Evolutionary conservation across 2,113 vertebrate genomes (phyloP), one percentile per base, ranked within the genome.

Genomic region (Calidris pugnax): DNA sequence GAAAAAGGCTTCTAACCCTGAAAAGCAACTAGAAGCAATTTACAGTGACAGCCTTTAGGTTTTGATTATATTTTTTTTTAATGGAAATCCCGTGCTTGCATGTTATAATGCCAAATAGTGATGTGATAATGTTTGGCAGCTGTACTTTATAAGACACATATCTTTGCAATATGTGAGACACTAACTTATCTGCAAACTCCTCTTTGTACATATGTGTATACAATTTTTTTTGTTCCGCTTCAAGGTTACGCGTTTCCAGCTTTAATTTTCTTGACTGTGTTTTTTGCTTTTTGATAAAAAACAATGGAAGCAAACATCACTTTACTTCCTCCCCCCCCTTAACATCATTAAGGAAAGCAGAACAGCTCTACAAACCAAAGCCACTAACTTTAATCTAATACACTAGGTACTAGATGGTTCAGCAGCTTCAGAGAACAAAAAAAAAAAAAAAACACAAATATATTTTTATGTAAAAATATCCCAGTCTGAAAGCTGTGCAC

Each of bases 391-490:
- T 16, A 18, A 60, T 0, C 12, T 21, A 26, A 2, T 1, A 12
- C 2, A 2, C 41, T 20, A 10, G 28, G 19, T 10, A 5, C 21
- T 3, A 57, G 19, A 13, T 4, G 28, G 22, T 6, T 30, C 23
- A 32, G 33, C 39, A 48, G 18, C 26, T 39, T 7, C 37, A 5
- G 14, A 23, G 4, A 12, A 57, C 35, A 32, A 37, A 39, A 21
- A 24, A 48, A 39, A 76, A 10, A 41, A 43, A 5, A 56, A 12
- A 9, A 15, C 53, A 55, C 16, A 19, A 56, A 26, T 12, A 10
- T 26, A 3, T n/a, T 20, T 72, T 16, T 1, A 4, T 13, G 7
- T 5, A 43, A 2, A 33, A 28, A 6, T 2, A 4, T 2, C 9
- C 7, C 5, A 2, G 32, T 2, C 32, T 2, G 1, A 16, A 10